These are phyloP conservation scores for Xiphydria camelus DNA, from an alignment of 2,888 invertebrate species.

Conservation along the genomic window DNA sequence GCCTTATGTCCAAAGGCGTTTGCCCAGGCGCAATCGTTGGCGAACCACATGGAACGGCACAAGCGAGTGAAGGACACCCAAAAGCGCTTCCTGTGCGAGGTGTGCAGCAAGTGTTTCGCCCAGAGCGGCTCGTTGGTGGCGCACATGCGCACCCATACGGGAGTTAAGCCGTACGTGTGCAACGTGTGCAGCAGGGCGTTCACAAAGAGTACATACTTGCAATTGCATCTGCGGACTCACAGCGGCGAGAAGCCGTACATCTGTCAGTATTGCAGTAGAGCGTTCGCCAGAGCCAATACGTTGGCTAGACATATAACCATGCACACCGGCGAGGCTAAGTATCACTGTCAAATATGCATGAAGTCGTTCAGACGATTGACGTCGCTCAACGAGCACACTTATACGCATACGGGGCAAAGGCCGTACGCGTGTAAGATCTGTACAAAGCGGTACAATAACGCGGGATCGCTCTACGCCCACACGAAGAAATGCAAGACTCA, in stretches of 20 bases:
- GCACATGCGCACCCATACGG: constrained; percentile 53
- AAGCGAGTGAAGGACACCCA: constrained; percentile 47
- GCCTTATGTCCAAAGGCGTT: constrained; percentile 49
- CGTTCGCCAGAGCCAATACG: constrained; percentile 51
- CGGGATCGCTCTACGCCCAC: constrained; percentile 50
- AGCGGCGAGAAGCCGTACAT: constrained; percentile 54
- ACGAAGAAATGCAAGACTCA: constrained; percentile 51
- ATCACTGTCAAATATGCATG: constrained; percentile 50
- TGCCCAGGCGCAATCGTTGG: constrained; percentile 45
- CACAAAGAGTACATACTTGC: constrained; percentile 52
- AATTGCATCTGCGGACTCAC: constrained; percentile 48
- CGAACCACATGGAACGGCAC: constrained; percentile 50
- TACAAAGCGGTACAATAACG: constrained; percentile 47
- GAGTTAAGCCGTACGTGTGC: constrained; percentile 51
- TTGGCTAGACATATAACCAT: constrained; percentile 52
- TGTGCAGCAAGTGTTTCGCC: constrained; percentile 52
- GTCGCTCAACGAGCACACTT: constrained; percentile 51
- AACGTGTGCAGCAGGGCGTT: constrained; percentile 50
- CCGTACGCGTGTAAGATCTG: constrained; percentile 54
- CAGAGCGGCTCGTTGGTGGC: constrained; percentile 51
- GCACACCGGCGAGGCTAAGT: constrained; percentile 54
- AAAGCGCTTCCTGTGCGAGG: constrained; percentile 50
- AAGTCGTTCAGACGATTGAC: constrained; percentile 51
- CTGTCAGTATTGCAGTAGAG: constrained; percentile 51
- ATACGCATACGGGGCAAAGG: constrained; percentile 51